Base-by-base conservation (phyloP, 2,888 invertebrate genomes). In the Molorchus minor region DNA sequence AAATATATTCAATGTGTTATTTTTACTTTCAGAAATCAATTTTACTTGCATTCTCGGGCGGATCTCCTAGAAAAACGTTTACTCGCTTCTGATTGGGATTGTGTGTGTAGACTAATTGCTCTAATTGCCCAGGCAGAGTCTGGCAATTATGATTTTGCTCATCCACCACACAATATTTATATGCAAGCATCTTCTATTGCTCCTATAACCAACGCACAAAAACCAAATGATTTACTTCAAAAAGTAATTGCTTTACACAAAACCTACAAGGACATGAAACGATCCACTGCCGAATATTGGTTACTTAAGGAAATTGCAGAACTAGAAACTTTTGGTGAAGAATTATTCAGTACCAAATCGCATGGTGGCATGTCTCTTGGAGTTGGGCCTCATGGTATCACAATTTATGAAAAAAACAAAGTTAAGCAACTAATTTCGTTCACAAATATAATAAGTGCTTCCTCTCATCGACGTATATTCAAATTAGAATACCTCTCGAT, bases 321-420 rank as follows among this genome's bases (percentile, higher is more conserved):
- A 64, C 80, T 93, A 68, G 89, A 90, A 67, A 89, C 90, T 25
- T 94, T 93, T 79, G 94, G 94, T 0, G 91, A 93, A 77, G 93
- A 94, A 77, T 82, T 92, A 65, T 94, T 94, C 79, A 88, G 88
- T 77, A 91, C 75, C 86, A 90, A 77, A 84, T 86, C 52, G 4
- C 60, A 62, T 81, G 84, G 1, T 81, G 83, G 56, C 74, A 61
- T 73, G 68, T 73, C 82, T 74, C 86, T 94, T 58, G 92, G 93
- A 1, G 92, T 94, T 7, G 93, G 94, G 1, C 93, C 94, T 0
- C 90, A 91, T 70, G 94, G 94, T 56, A 87, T 94, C 64, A 88
- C 88, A 60, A 87, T 92, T 46, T 88, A 88, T 75, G 86, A 83
- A 61, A 86, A 84, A 73, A 61, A 62, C 44, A 87, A 85, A 72